These are phyloP conservation scores for Volucella inflata DNA, from an alignment of 2,888 invertebrate species.

Conservation along the genomic window DNA sequence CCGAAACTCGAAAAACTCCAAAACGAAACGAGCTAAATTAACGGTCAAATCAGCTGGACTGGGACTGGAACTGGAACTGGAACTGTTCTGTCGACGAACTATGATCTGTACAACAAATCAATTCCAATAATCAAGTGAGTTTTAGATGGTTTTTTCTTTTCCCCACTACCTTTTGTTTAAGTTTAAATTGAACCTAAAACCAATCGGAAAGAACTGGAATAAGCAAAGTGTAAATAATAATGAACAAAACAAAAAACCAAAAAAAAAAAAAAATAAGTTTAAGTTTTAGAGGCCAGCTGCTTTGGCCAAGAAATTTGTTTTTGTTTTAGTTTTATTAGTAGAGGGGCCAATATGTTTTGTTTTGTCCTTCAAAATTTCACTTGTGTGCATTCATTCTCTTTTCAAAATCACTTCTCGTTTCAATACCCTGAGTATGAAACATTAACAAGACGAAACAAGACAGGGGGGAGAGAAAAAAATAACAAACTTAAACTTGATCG, in stretches of 20 bases:
- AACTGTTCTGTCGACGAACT: constrained; percentile 28
- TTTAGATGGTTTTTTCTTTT: not conserved
- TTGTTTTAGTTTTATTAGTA: constrained; percentile 13
- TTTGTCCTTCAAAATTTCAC: constrained; percentile 70
- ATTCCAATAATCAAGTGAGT: constrained; percentile 61
- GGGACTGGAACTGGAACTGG: not conserved
- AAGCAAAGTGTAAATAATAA: constrained; percentile 20
- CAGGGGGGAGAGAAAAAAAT: constrained; percentile 9
- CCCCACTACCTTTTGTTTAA: not conserved
- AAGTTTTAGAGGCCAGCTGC: constrained; percentile 60
- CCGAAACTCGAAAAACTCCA: not conserved
- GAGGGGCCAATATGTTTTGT: constrained; percentile 55
- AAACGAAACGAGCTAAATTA: not conserved
- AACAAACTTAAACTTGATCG: constrained; percentile 14
- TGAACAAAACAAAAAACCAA: no score
- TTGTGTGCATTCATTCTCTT: constrained; percentile 64
- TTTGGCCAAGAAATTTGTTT: constrained; percentile 54
- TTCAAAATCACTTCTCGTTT: constrained; percentile 59
- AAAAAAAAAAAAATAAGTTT: constrained; percentile 21
- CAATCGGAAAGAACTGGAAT: constrained; percentile 12
- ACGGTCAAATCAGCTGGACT: constrained; percentile 29
- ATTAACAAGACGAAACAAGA: constrained; percentile 18
- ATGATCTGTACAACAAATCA: constrained; percentile 48
- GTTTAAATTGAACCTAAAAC: not conserved
- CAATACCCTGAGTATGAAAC: constrained; percentile 19